phyloP scores from a whole-genome alignment of 2,797 vertebrate species.

The Nothura maculosa region DNA sequence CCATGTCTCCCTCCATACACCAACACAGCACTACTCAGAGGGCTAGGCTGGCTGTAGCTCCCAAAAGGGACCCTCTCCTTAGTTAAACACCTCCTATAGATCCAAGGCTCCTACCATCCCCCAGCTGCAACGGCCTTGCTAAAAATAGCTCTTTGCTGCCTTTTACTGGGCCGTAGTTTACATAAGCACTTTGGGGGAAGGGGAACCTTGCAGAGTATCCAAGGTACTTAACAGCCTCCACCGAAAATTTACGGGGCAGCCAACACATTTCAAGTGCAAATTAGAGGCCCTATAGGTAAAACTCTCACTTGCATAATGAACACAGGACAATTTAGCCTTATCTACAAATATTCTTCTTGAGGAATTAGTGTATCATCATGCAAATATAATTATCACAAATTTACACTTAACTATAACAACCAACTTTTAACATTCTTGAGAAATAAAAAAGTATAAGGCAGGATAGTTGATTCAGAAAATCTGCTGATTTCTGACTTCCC shows the following conservation, averaged over 20 bases:
- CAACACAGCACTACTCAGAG: background rate
- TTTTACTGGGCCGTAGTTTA: slow-evolving; percentile 83
- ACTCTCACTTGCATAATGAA: background rate
- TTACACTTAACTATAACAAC: background rate
- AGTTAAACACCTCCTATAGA: background rate
- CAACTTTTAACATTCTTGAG: background rate
- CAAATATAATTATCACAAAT: background rate
- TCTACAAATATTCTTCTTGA: background rate
- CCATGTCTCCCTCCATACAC: background rate
- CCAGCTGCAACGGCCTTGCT: slow-evolving; percentile 77
- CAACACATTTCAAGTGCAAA: background rate
- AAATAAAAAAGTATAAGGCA: background rate
- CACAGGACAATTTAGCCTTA: background rate
- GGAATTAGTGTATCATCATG: background rate
- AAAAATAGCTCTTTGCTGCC: slow-evolving; percentile 85
- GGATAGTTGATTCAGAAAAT: background rate
- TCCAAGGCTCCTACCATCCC: slow-evolving; percentile 18
- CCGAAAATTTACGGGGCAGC: background rate
- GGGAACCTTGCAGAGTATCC: slow-evolving; percentile 85
- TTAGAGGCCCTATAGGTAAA: background rate
- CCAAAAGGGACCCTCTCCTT: background rate
- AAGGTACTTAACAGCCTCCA: slow-evolving; percentile 70
- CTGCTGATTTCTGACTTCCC: background rate
- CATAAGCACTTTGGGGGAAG: slow-evolving; percentile 83
- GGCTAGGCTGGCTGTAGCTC: background rate